Evolutionary conservation across 2,113 vertebrate genomes (phyloP).

Genomic region (Colaptes auratus): DNA sequence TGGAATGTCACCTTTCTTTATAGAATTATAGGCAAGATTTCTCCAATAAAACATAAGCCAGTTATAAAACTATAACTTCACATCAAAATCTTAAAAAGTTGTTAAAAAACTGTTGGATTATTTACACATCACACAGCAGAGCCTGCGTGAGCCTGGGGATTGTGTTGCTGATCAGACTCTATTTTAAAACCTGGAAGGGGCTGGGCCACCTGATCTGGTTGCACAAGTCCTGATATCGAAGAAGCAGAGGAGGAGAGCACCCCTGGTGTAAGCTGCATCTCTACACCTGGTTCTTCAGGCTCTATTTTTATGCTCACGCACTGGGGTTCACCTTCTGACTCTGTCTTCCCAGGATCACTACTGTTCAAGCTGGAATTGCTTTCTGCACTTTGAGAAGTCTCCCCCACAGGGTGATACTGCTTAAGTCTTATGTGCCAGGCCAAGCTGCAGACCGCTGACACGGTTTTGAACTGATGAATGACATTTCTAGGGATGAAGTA

Average conservation of each 20-base stretch:
- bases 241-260: constrained; percentile 65
- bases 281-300: constrained; percentile 77
- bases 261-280: constrained; percentile 73
- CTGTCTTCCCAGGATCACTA: constrained; percentile 68
- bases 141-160: constrained; percentile 74
- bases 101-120: constrained; percentile 83
- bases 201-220: constrained; percentile 72
- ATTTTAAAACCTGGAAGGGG: constrained; percentile 75
- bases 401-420: constrained; percentile 85
- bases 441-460: constrained; percentile 97
- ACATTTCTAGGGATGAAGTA: constrained; percentile 99
- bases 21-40: constrained; percentile 89
- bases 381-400: constrained; percentile 69
- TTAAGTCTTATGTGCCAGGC: constrained; percentile 97
- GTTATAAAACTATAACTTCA: constrained; percentile 90
- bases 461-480: constrained; percentile 98
- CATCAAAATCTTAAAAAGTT: constrained; percentile 87
- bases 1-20: constrained; percentile 88
- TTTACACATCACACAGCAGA: constrained; percentile 82
- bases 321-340: constrained; percentile 75
- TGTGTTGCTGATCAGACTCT: constrained; percentile 79
- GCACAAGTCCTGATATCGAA: constrained; percentile 74
- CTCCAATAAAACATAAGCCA: constrained; percentile 88
- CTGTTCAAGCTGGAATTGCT: constrained; percentile 69
- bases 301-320: constrained; percentile 77